Percentiles rank a stretch among this genome's conserved stretches.
Evolutionary conservation across 2,888 invertebrate genomes (phyloP).

Genomic region (Bruchidius siliquastri): DNA sequence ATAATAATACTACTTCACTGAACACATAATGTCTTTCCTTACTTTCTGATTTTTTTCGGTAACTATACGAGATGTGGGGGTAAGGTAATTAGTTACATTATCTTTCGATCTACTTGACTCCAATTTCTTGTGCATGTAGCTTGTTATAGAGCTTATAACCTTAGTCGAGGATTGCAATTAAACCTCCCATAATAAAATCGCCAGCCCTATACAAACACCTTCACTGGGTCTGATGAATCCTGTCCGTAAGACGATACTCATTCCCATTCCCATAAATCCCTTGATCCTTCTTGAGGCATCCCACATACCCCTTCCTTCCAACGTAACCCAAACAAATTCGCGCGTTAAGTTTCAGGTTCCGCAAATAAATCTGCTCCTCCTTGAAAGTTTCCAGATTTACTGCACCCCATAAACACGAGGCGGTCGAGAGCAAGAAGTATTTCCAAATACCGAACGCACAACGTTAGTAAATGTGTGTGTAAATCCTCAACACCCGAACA

Average conservation of each 20-base stretch:
- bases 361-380: constrained; percentile 23
- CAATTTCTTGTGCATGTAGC: no score
- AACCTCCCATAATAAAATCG: neutral
- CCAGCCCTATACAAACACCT: neutral
- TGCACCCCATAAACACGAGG: constrained; percentile 17
- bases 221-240: neutral
- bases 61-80: no score
- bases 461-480: constrained; percentile 10
- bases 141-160: no score
- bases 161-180: no score
- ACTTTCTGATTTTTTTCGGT: no score
- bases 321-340: constrained; percentile 15
- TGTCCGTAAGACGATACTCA: neutral
- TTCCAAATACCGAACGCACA: constrained; percentile 31
- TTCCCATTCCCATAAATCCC: neutral
- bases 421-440: constrained; percentile 22
- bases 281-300: constrained; percentile 3
- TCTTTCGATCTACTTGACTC: no score
- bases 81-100: no score
- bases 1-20: no score
- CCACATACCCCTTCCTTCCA: constrained; percentile 1
- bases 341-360: constrained; percentile 21
- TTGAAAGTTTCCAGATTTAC: constrained; percentile 24
- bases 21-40: no score
- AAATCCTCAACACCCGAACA: constrained; percentile 29